These are phyloP conservation scores for Plebejus argus DNA, from an alignment of 2,888 invertebrate genomes.

Conservation along the genomic window DNA sequence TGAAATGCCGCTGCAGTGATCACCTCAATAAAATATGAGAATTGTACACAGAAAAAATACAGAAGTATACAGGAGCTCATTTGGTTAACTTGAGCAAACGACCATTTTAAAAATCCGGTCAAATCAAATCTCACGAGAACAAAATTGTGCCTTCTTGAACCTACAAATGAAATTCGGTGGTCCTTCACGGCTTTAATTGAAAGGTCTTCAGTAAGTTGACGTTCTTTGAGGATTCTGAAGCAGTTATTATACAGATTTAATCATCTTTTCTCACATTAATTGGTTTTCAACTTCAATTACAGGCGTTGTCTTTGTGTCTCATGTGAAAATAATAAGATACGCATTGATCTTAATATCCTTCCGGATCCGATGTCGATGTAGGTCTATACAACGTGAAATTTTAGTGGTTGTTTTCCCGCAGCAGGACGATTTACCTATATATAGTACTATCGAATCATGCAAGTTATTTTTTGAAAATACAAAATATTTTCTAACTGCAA, in stretches of 20 bases:
- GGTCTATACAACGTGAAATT: too few relatives aligned
- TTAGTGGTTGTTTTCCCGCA: too few relatives aligned
- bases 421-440: too few relatives aligned
- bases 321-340: background rate
- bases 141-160: conserved; percentile 11
- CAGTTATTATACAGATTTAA: conserved; percentile 28
- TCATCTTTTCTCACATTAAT: conserved; percentile 18
- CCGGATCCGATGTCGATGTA: too few relatives aligned
- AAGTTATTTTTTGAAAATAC: too few relatives aligned
- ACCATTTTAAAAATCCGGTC: background rate
- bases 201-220: conserved; percentile 26
- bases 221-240: conserved; percentile 23
- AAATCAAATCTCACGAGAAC: background rate
- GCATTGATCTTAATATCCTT: background rate
- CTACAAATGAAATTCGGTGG: conserved; percentile 10
- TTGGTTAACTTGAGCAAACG: too few relatives aligned
- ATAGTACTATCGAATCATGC: too few relatives aligned
- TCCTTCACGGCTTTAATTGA: conserved; percentile 23
- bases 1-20: too few relatives aligned
- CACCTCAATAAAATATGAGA: too few relatives aligned
- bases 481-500: too few relatives aligned
- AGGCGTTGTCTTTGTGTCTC: background rate
- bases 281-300: conserved; percentile 14
- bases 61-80: too few relatives aligned
- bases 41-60: too few relatives aligned